phyloP scores from a whole-genome alignment of 2,888 invertebrate genomes.

The Chloroclystis v-ata region DNA sequence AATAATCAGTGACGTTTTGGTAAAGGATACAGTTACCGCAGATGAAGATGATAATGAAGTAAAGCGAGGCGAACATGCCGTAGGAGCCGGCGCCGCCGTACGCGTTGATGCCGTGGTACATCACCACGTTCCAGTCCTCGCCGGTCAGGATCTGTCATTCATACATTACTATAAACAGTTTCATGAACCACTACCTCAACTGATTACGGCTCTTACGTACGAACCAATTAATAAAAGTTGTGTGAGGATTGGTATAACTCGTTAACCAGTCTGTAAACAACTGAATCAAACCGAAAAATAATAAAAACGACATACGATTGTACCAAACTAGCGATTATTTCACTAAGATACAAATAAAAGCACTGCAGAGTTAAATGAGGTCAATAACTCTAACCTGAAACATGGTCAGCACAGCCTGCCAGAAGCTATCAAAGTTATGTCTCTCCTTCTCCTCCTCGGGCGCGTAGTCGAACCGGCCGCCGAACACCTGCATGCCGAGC shows the following conservation, averaged over 20 bases:
- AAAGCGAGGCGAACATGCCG: conserved; percentile 96
- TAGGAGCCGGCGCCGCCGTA: conserved; percentile 96
- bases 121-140: conserved; percentile 99
- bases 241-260: too few species aligned
- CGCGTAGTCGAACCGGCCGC: conserved; percentile 96
- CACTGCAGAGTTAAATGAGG: too few species aligned
- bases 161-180: too few species aligned
- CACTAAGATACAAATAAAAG: too few species aligned
- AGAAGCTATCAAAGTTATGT: conserved; percentile 98
- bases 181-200: too few species aligned
- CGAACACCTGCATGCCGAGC: conserved; percentile 99
- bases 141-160: conserved; percentile 99
- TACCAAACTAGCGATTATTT: too few species aligned
- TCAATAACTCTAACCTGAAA: conserved; percentile 87
- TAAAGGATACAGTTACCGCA: conserved; percentile 98
- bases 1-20: not conserved
- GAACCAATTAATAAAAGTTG: too few species aligned
- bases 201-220: too few species aligned
- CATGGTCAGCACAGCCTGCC: conserved; percentile 98
- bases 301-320: too few species aligned
- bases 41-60: conserved; percentile 99
- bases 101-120: conserved; percentile 98
- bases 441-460: conserved; percentile 90
- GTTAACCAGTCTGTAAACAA: too few species aligned
- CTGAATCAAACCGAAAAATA: too few species aligned